Evolutionary conservation across 2,113 vertebrate species (phyloP).

Genomic region (Shinisaurus crocodilurus): DNA sequence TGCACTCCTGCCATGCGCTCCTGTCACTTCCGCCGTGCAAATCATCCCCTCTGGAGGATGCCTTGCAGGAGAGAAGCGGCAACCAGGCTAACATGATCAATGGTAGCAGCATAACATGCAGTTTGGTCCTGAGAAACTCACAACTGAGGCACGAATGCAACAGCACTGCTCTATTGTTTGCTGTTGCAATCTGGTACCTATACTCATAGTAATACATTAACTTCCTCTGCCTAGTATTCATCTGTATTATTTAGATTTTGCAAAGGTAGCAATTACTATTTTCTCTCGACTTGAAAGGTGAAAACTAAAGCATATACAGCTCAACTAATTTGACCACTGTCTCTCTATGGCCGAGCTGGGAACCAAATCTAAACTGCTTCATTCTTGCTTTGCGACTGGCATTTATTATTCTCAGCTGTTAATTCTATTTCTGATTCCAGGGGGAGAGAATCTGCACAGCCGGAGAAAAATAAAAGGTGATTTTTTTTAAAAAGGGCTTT

Average conservation of each 20-base stretch:
- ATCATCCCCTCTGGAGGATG: background rate
- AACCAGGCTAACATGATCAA: background rate
- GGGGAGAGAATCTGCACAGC: constrained; percentile 43
- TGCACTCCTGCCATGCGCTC: background rate
- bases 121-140: background rate
- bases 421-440: constrained; percentile 57
- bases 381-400: constrained; percentile 3
- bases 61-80: background rate
- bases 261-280: constrained; percentile 3
- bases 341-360: constrained; percentile 11
- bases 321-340: constrained; percentile 27
- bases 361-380: background rate
- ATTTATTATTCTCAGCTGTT: constrained; percentile 61
- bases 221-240: background rate
- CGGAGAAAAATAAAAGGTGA: constrained; percentile 62
- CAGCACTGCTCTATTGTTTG: background rate
- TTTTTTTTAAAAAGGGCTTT: constrained; percentile 33
- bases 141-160: background rate
- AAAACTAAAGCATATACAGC: background rate
- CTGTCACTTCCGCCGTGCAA: background rate
- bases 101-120: background rate
- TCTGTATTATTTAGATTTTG: constrained; percentile 26
- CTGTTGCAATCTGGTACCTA: background rate
- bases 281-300: background rate
- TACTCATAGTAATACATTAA: background rate